phyloP scores from a whole-genome alignment of 2,113 vertebrate species.

The Leucopternis melanops region DNA sequence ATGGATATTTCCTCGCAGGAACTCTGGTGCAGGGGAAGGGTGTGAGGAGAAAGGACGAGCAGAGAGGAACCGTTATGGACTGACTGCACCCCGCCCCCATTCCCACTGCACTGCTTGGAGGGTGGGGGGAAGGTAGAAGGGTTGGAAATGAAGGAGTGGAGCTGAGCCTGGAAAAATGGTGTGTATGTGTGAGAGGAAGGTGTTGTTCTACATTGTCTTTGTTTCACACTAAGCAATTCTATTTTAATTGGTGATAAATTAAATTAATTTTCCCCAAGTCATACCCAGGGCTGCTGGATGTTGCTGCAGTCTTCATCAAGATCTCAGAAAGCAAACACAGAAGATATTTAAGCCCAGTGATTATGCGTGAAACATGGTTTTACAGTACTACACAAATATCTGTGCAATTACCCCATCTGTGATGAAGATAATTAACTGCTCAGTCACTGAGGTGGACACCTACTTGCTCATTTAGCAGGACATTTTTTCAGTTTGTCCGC shows the following conservation, averaged over 20 bases:
- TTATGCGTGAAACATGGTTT: not conserved
- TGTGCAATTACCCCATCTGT: not conserved
- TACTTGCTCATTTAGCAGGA: not conserved
- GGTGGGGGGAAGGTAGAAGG: not conserved
- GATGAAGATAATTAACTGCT: not conserved
- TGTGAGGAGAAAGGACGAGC: not conserved
- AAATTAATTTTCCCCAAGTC: not conserved
- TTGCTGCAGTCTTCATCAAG: not conserved
- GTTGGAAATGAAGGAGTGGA: not conserved
- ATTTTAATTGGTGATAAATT: not conserved
- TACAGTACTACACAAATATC: not conserved
- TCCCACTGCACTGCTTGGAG: no score
- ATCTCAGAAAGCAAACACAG: not conserved
- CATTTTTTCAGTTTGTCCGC: not conserved
- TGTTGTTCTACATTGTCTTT: not conserved
- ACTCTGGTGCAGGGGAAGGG: not conserved
- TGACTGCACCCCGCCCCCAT: fast-evolving
- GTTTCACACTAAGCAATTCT: not conserved
- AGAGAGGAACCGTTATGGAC: not conserved
- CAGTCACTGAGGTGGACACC: not conserved
- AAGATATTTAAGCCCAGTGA: not conserved
- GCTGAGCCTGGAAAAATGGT: not conserved
- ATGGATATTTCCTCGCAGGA: not conserved
- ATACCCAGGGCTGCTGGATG: not conserved
- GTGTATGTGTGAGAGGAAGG: not conserved